These are phyloP conservation scores for Microctonus hyperodae DNA, from an alignment of 2,888 invertebrate genomes.

Conservation along the genomic window DNA sequence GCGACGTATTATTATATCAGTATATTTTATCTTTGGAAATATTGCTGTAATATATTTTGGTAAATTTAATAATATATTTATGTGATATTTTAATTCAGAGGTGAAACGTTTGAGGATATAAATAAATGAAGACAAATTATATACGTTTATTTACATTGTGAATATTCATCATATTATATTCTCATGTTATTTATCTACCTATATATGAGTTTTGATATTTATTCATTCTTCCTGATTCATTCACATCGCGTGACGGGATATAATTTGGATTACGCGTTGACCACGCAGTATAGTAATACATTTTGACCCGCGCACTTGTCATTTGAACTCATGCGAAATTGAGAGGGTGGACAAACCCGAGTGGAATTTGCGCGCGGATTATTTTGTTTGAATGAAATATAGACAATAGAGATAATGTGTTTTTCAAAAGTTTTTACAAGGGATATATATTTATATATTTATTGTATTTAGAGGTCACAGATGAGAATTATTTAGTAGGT, in stretches of 20 bases:
- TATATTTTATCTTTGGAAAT: neutral
- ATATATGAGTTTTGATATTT: neutral
- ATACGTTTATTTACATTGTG: no score
- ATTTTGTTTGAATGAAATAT: conserved; percentile 1
- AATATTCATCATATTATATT: neutral
- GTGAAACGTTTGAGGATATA: no score
- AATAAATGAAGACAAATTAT: no score
- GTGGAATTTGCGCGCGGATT: conserved; percentile 3
- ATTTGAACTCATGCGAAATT: neutral
- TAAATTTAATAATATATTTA: no score
- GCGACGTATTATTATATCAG: neutral
- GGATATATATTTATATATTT: neutral
- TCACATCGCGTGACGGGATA: conserved; percentile 3
- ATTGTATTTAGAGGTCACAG: neutral
- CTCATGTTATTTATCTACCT: neutral
- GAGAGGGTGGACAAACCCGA: neutral
- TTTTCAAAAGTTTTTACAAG: no score
- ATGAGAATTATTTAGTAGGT: conserved; percentile 5
- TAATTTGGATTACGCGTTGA: neutral
- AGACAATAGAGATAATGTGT: neutral
- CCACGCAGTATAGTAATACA: conserved; percentile 3
- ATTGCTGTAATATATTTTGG: neutral
- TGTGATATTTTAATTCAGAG: no score
- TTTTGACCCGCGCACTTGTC: neutral
- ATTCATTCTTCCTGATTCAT: neutral